phyloP scores from a whole-genome alignment of 1,140 invertebrate genomes.

The Medauroidea extradentata region DNA sequence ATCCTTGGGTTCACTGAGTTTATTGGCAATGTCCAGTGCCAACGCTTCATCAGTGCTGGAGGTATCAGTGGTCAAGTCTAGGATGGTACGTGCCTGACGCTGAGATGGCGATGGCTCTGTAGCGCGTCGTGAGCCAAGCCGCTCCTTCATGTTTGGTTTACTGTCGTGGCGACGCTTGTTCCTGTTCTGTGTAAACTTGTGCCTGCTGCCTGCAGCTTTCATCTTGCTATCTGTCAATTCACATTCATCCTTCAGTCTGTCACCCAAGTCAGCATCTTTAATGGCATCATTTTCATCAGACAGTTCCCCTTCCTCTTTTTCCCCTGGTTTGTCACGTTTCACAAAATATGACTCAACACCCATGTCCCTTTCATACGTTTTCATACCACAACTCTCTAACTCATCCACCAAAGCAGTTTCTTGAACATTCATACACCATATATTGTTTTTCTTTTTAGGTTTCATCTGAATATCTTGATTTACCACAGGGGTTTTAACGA shows the following conservation, averaged over 20 bases:
- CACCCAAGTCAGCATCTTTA: too few relatives aligned
- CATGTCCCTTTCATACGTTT: not conserved
- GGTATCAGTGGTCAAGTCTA: conserved; percentile 46
- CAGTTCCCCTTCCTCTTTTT: not conserved
- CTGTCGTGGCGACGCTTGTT: not conserved
- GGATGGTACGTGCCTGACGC: conserved; percentile 47
- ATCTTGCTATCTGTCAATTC: not conserved
- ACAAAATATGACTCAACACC: not conserved
- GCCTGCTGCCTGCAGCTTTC: not conserved
- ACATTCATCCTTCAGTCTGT: too few relatives aligned
- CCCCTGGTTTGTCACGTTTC: not conserved
- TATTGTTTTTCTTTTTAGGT: conserved; percentile 1
- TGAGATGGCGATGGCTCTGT: conserved; percentile 12
- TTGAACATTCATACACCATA: conserved; percentile 3
- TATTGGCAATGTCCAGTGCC: conserved; percentile 62
- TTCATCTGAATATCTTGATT: too few relatives aligned
- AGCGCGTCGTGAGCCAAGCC: not conserved
- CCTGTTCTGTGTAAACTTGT: not conserved
- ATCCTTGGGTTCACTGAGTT: conserved; percentile 65
- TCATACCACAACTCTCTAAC: not conserved
- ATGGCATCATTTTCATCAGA: too few relatives aligned
- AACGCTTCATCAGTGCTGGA: conserved; percentile 54
- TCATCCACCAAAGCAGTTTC: conserved; percentile 1
- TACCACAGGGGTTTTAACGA: not conserved
- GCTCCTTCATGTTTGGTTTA: not conserved